Percentiles rank a stretch among this genome's conserved stretches.
These are phyloP conservation scores for Hirundichthys speculiger DNA, from an alignment of 2,113 vertebrate genomes.

Conservation along the genomic window DNA sequence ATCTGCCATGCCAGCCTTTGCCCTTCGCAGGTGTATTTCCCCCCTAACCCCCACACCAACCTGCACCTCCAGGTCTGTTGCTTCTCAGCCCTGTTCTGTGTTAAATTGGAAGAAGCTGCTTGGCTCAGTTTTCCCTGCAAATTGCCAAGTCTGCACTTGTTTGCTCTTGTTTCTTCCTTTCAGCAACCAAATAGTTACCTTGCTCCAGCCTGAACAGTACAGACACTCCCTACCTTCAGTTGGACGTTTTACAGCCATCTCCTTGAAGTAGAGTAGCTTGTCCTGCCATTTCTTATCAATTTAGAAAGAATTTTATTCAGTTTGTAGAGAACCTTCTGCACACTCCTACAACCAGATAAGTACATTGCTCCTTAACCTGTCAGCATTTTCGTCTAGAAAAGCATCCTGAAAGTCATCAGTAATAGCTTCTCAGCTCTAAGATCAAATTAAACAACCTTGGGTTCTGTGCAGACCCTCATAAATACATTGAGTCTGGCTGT, in stretches of 20 bases:
- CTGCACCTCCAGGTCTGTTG: constrained; percentile 16
- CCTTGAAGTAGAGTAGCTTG: not conserved
- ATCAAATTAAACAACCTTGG: not conserved
- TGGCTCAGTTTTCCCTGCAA: constrained; percentile 3
- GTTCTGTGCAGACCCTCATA: not conserved
- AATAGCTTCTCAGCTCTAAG: not conserved
- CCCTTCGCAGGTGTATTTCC: constrained; percentile 16
- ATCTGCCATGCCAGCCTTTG: constrained; percentile 24
- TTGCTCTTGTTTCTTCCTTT: constrained; percentile 27
- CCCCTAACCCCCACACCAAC: not conserved
- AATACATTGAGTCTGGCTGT: no score
- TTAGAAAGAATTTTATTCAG: not conserved
- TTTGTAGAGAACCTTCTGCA: not conserved
- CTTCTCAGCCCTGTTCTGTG: not conserved
- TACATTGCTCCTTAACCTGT: not conserved
- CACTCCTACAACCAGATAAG: not conserved
- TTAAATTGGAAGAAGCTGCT: not conserved
- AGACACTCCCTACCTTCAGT: constrained; percentile 33
- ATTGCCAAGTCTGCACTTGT: constrained; percentile 42
- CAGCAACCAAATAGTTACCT: not conserved
- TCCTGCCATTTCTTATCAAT: not conserved
- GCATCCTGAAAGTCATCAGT: not conserved
- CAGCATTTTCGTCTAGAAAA: not conserved
- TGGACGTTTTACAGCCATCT: constrained; percentile 1
- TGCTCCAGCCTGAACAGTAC: constrained; percentile 2